Percentiles rank a stretch among this genome's conserved stretches.
phyloP scores from a whole-genome alignment of 2,797 vertebrate genomes.

The Champsocephalus gunnari region DNA sequence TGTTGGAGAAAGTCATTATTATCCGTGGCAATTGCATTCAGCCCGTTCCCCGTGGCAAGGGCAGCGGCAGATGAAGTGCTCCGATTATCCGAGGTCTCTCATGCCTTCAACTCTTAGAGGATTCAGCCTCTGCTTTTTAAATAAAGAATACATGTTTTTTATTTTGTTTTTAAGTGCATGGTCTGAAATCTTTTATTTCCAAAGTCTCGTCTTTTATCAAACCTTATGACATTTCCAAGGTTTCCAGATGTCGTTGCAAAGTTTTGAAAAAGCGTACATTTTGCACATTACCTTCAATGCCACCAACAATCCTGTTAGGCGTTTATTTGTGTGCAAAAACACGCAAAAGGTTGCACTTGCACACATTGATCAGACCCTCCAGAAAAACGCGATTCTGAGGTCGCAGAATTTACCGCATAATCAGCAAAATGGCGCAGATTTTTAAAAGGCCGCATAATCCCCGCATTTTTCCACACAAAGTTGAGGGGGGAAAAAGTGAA shows the following conservation, averaged over 20 bases:
- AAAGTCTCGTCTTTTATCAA: conserved; percentile 29
- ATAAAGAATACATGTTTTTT: not conserved
- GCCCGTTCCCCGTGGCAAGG: conserved; percentile 56
- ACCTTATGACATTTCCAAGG: not conserved
- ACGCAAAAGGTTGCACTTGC: conserved; percentile 13
- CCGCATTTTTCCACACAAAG: too few species aligned
- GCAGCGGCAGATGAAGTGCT: conserved; percentile 43
- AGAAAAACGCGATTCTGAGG: too few species aligned
- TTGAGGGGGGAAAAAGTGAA: too few species aligned
- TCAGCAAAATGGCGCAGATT: too few species aligned
- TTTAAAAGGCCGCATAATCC: too few species aligned
- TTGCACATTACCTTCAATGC: conserved; percentile 45
- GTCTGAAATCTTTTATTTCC: not conserved
- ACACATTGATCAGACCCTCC: not conserved
- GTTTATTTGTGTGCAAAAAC: not conserved
- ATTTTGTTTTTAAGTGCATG: not conserved
- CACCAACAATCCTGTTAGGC: conserved; percentile 14
- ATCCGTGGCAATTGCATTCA: conserved; percentile 46
- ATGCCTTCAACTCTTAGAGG: conserved; percentile 29
- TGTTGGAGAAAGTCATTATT: conserved; percentile 58
- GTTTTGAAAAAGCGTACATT: conserved; percentile 18
- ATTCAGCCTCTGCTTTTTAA: not conserved
- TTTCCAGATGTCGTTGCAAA: conserved; percentile 16
- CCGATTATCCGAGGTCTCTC: conserved; percentile 46
- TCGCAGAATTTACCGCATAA: too few species aligned